Base-by-base conservation (phyloP, 2,113 vertebrate species). In the Perca fluviatilis region DNA sequence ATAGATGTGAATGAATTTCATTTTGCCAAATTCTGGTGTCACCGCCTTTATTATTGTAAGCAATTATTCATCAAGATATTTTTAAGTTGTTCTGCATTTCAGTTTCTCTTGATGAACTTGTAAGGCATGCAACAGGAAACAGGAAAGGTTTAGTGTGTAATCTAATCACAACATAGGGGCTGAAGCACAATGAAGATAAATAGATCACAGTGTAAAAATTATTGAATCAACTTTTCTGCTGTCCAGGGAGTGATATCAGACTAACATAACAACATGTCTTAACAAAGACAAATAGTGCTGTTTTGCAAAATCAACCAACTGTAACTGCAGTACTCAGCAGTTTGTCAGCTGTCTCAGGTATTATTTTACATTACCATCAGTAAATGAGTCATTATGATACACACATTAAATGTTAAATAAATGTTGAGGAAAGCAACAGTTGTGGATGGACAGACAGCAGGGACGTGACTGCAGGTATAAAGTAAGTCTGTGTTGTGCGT, bases 361-460 rank as follows among this genome's bases (percentile, higher is more conserved):
- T n/a, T 50, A 25, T 64, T 72, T 79, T 5, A n/a, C 18, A 25
- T 57, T 14, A 33, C 6, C 15, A 53, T 56, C 50, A 7, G 13
- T 33, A 0, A 50, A 0, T 69, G 66, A 65, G 30, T 68, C 30
- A 33, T 60, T 54, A 65, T 16, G 47, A 50, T 11, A 21, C 18
- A 18, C 19, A 46, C 40, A 36, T 80, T 47, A 30, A 64, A 66
- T 43, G 10, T n/a, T 53, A 64, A 15, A 64, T 81, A n/a, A 56
- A 40, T 60, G 56, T 23, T 0, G 1, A 73, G 47, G 13, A 65
- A 65, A 73, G 53, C 53, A 84, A 62, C 61, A 77, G 65, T 16
- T 80, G 68, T 36, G 5, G 72, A 71, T 58, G 60, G 79, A 83
- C 18, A 5, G 68, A 43, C 74, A 78, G 68, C 36, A 83, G 70